These are phyloP conservation scores for Drosophila sucinea DNA, from an alignment of 1,140 invertebrate genomes.

Conservation along the genomic window DNA sequence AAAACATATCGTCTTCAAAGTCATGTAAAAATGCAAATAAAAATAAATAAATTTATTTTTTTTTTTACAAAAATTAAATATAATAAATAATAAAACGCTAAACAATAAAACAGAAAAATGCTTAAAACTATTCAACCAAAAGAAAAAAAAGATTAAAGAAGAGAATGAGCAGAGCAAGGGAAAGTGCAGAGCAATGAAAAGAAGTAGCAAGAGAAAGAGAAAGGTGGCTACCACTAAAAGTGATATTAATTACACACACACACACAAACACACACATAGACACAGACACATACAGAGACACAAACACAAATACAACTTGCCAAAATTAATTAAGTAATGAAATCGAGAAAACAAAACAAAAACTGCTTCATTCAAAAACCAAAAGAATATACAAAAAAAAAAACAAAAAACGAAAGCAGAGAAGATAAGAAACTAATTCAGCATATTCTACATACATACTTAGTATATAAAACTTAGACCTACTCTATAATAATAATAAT, in stretches of 20 bases:
- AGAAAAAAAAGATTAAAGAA: background rate
- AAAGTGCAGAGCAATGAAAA: background rate
- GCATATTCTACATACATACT: constrained; percentile 12
- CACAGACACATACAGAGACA: background rate
- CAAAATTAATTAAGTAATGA: constrained; percentile 9
- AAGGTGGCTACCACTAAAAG: constrained; percentile 4
- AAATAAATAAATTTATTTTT: constrained; percentile 8
- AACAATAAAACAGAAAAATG: background rate
- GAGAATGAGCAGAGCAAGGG: background rate
- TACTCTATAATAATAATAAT: constrained; percentile 10
- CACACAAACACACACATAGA: background rate
- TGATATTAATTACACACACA: constrained; percentile 12
- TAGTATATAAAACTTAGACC: constrained; percentile 10
- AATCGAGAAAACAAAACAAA: background rate
- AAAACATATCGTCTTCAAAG: constrained; percentile 76
- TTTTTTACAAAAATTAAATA: constrained; percentile 12
- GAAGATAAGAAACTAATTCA: constrained; percentile 10
- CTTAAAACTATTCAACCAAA: background rate
- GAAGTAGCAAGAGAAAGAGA: background rate
- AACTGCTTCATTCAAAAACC: constrained; percentile 2
- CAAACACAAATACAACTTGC: constrained; percentile 4
- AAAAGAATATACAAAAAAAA: background rate
- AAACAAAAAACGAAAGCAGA: background rate
- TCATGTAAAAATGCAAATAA: constrained; percentile 13
- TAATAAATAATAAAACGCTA: constrained; percentile 1